Evolutionary conservation across 2,113 vertebrate genomes (phyloP).

Genomic region (Tetrax tetrax): DNA sequence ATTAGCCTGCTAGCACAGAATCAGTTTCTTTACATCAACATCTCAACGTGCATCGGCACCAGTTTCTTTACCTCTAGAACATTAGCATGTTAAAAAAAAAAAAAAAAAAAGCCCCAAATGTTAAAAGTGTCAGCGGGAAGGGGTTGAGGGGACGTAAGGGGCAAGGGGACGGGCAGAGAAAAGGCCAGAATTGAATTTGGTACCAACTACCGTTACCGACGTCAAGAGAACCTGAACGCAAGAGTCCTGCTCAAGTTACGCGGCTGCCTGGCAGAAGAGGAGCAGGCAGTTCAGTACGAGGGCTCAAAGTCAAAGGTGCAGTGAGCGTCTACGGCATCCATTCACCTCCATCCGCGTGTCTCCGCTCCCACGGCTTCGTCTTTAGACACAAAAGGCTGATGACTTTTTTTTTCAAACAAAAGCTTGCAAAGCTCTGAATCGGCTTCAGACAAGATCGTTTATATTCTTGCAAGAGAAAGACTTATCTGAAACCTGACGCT

Average conservation of each 20-base stretch:
- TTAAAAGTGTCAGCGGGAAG: not conserved
- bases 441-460: not conserved
- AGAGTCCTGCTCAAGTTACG: not conserved
- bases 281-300: not conserved
- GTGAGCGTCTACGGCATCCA: not conserved
- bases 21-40: not conserved
- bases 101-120: not conserved
- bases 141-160: fast-evolving
- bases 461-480: not conserved
- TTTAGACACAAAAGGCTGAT: not conserved
- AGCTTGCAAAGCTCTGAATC: not conserved
- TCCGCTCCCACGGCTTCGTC: not conserved
- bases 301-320: not conserved
- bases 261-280: not conserved
- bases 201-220: not conserved
- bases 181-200: not conserved
- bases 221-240: not conserved
- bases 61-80: not conserved
- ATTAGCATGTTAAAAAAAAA: not conserved
- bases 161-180: not conserved
- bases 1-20: not conserved
- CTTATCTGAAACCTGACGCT: not conserved
- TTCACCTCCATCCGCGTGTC: fast-evolving
- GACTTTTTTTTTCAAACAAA: not conserved
- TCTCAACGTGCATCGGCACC: not conserved